A percentile compares a stretch with the other conserved stretches of the same genome.
phyloP scores from a whole-genome alignment of 2,113 vertebrate species.

The Antidorcas marsupialis region DNA sequence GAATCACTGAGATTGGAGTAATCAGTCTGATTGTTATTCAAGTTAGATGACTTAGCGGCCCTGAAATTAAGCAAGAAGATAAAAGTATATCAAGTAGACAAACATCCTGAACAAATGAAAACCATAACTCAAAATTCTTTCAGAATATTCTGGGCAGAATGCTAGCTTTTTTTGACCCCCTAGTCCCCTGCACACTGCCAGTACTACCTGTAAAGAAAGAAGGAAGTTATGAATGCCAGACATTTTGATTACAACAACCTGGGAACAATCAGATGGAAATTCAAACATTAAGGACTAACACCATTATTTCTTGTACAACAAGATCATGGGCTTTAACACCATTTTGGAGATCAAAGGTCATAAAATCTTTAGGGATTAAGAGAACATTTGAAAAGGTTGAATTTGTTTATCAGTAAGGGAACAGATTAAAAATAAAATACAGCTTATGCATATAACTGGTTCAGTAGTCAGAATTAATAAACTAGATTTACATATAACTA shows the following conservation, averaged over 20 bases:
- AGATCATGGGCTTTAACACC: neutral
- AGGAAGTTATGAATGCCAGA: neutral
- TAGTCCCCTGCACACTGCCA: neutral
- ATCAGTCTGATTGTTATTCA: constrained; percentile 80
- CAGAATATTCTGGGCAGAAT: constrained; percentile 1
- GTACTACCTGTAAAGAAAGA: neutral
- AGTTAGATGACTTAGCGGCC: constrained; percentile 70
- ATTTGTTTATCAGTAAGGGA: neutral
- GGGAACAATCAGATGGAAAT: constrained; percentile 9
- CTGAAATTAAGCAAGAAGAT: constrained; percentile 69
- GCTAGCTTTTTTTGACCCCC: constrained; percentile 14
- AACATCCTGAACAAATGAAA: constrained; percentile 24
- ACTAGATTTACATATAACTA: neutral
- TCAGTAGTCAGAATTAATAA: neutral
- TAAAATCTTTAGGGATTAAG: neutral
- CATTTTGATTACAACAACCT: constrained; percentile 4
- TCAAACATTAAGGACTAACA: neutral
- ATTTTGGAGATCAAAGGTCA: neutral
- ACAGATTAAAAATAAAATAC: constrained; percentile 16
- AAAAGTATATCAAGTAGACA: neutral
- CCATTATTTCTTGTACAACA: neutral
- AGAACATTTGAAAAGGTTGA: constrained; percentile 20
- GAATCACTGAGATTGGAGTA: constrained; percentile 88
- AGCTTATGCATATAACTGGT: neutral
- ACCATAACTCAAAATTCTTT: constrained; percentile 15